Percentiles rank a stretch among this genome's conserved stretches.
phyloP scores from a whole-genome alignment of 2,888 invertebrate species.

The Vannuccia rotundouncinata region DNA sequence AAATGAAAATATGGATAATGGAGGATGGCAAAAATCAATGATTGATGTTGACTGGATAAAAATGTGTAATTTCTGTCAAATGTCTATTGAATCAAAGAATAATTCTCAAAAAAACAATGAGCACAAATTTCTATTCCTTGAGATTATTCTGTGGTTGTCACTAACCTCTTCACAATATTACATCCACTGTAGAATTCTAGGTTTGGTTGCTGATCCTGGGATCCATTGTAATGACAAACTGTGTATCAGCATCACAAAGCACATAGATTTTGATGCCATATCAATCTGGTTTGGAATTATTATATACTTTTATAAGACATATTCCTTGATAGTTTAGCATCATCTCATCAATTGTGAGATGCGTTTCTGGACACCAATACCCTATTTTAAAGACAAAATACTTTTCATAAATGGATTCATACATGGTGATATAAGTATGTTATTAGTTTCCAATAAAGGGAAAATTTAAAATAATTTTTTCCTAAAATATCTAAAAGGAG shows the following conservation, averaged over 20 bases:
- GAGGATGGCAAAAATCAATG: too few species aligned
- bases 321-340: neutral
- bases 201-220: neutral
- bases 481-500: too few species aligned
- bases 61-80: too few species aligned
- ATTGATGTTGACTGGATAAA: too few species aligned
- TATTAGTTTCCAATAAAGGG: too few species aligned
- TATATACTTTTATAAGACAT: neutral
- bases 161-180: neutral
- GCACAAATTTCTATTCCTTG: neutral
- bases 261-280: neutral
- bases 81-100: constrained; percentile 23
- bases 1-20: too few species aligned
- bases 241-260: neutral
- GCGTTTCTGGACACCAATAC: neutral
- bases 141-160: neutral
- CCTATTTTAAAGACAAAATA: too few species aligned
- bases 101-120: constrained; percentile 11
- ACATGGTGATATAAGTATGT: too few species aligned
- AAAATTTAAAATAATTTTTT: too few species aligned
- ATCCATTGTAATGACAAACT: neutral
- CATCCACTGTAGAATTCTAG: neutral
- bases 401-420: too few species aligned
- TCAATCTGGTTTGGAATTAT: neutral
- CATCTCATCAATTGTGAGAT: neutral